Evolutionary conservation across 1,140 invertebrate species (phyloP), one percentile per base, ranked within the genome.

Genomic region (Drosophila melanica): DNA sequence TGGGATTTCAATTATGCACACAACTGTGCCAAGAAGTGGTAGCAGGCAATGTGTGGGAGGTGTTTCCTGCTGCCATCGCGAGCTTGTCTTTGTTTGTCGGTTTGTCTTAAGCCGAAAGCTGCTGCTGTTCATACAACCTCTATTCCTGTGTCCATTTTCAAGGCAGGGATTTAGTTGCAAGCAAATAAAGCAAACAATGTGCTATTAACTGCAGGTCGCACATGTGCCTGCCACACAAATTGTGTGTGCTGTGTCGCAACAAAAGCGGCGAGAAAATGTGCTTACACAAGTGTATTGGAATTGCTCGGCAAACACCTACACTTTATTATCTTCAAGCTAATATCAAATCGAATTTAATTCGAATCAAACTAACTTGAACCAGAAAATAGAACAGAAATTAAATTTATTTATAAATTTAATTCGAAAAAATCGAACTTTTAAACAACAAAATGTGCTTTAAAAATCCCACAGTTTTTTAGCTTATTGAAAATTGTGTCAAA

Each of bases 1-100:
- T 50, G 42, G 65, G 33, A 63, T 66, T 85, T 84, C 77, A 85
- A 84, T 84, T 84, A 84, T 84, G 77, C 81, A 86, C 74, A 74
- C 81, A 85, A 66, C 74, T 81, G 75, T 50, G 50, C 70, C 73
- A 62, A 53, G 18, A 45, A 48, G 35, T 2, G 37, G 44, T 9
- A 9, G 44, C 4, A 1, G 1, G 8, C 5, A 41, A 0, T 23
- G 14, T 2, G 10, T 12, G 4, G 18, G 1, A 5, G 11, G 47
- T 53, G 57, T 44, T 62, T 62, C 47, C 44, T 37, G 14, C 37
- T 39, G 27, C 27, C 27, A 27, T 27, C 27, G 27, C 27, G 6
- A 27, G 27, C 1, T 27, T 27, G 27, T 27, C 27, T 7, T 27
- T 27, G 27, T 27, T 27, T 27, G 27, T 27, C 27, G 53, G 16